Evolutionary conservation across 2,888 invertebrate species (phyloP), one percentile per base, ranked within the genome.

Genomic region (Chaetoderma sp.): DNA sequence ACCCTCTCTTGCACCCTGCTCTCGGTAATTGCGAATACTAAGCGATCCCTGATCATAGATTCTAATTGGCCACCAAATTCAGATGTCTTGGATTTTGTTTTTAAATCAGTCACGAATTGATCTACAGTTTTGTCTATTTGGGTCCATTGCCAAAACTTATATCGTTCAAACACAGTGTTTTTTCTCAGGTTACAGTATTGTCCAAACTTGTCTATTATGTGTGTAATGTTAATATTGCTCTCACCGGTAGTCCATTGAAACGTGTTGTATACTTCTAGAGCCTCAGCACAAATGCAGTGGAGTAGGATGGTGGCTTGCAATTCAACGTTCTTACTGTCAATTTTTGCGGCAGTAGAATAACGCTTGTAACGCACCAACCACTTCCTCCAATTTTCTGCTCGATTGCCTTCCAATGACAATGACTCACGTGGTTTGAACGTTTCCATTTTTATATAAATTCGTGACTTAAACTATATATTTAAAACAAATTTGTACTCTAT

Each of bases 101-200:
- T 61, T n/a, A 68, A n/a, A 30, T 65, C 65, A 1, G 55, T 68
- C 2, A 65, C 54, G 32, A 52, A 65, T 13, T 68, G 52, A 45
- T 68, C 68, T 25, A 68, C 30, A 10, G 57, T 36, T 52, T 60
- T 60, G 39, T 55, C 58, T 33, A 36, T 57, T 50, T 68, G 61
- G 30, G 25, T 33, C 1, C 32, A 36, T 45, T 50, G 30, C 49
- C 39, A 59, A 54, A 68, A 65, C 25, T 30, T 62, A 44, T 62
- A 65, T 18, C 59, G 25, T 42, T 68, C 68, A 32, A 68, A 52
- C 6, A 59, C 32, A 2, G 55, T 56, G 44, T 68, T 68, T 27
- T 68, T 68, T 28, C 58, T 57, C 1, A 59, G 62, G 28, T 68
- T 61, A 54, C 64, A 58, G 47, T 65, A 58, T n/a, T 50, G 33